Evolutionary conservation across 2,113 vertebrate genomes (phyloP).

Genomic region (Garra rufa): DNA sequence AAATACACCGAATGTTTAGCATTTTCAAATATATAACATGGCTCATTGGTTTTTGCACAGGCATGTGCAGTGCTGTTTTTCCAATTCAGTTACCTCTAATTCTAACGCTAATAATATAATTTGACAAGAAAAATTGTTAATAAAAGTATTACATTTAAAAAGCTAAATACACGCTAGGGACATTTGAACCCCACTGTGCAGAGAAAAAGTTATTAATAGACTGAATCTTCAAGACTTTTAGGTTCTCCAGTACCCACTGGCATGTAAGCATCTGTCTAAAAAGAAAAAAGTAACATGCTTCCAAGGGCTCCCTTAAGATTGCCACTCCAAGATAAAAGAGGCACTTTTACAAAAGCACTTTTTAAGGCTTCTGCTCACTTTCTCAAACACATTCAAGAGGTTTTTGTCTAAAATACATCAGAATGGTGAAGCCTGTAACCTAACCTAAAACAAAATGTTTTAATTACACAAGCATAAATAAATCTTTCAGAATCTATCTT

Average conservation of each 20-base stretch:
- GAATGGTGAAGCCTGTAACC: not conserved
- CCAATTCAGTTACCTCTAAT: not conserved
- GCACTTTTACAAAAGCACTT: not conserved
- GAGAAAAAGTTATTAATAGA: not conserved
- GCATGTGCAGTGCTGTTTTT: not conserved
- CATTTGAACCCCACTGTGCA: no score
- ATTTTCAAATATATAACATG: not conserved
- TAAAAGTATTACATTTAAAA: not conserved
- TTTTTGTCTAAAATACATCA: not conserved
- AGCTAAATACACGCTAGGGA: not conserved
- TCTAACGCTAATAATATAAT: not conserved
- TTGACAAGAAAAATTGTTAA: not conserved
- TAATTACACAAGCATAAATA: not conserved
- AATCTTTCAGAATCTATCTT: not conserved
- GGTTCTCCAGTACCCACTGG: not conserved
- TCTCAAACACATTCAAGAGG: not conserved
- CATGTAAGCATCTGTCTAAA: not conserved
- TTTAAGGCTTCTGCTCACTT: not conserved
- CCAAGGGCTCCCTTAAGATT: slow-evolving; percentile 10
- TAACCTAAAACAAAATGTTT: not conserved
- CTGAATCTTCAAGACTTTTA: not conserved
- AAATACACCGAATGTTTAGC: not conserved
- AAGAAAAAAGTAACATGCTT: not conserved
- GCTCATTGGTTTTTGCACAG: not conserved
- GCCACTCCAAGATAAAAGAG: slow-evolving; percentile 31